Evolutionary conservation across 2,888 invertebrate species (phyloP).

Genomic region (Mactromeris polynyma): DNA sequence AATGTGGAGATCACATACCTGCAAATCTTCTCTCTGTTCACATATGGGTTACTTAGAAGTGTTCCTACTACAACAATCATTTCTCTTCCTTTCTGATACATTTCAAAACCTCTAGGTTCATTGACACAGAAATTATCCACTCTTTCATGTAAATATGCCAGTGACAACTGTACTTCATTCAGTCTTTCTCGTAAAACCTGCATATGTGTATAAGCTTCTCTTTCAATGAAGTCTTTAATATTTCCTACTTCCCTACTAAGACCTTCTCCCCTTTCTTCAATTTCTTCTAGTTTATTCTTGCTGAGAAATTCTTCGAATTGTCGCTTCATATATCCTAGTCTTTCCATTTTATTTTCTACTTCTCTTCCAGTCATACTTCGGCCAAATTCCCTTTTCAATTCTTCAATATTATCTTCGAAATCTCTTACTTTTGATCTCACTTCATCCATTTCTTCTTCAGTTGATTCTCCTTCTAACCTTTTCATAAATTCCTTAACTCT

Average conservation of each 20-base stretch:
- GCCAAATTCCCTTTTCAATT: conserved; percentile 18
- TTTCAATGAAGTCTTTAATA: conserved; percentile 2
- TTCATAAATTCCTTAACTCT: conserved; percentile 20
- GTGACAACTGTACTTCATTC: not conserved
- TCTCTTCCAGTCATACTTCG: conserved; percentile 35
- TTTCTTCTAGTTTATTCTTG: not conserved
- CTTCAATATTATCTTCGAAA: not conserved
- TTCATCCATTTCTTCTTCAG: not conserved
- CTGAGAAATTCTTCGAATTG: conserved; percentile 31
- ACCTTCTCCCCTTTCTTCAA: not conserved
- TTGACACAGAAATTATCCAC: conserved; percentile 5
- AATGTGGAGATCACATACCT: conserved; percentile 37
- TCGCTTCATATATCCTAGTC: not conserved
- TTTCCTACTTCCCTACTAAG: not conserved
- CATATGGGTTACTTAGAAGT: conserved; percentile 36
- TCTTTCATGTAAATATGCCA: conserved; percentile 14
- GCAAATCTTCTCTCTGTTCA: conserved; percentile 45
- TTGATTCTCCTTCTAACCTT: conserved; percentile 23
- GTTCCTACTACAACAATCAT: conserved; percentile 28
- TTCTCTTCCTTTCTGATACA: conserved; percentile 6
- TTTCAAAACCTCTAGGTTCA: not conserved
- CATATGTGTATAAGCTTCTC: conserved; percentile 27
- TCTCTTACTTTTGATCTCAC: not conserved
- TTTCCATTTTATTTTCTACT: conserved; percentile 7
- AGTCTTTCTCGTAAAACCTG: conserved; percentile 19